A percentile compares a stretch with the other conserved stretches of the same genome.
phyloP scores from a whole-genome alignment of 1,140 invertebrate genomes.

The Pentalonia nigronervosa region DNA sequence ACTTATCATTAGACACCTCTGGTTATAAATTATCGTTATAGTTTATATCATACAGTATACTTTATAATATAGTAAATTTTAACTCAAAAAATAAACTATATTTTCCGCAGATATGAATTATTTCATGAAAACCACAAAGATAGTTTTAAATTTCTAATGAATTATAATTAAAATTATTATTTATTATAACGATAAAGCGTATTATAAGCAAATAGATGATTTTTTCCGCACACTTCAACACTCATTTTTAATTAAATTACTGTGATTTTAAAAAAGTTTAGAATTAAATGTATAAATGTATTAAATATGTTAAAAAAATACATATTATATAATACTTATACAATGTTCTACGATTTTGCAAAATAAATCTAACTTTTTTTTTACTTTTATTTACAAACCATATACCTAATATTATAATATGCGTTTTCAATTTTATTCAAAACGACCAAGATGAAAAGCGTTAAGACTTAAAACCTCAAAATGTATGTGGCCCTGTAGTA shows the following conservation, averaged over 20 bases:
- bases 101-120: not conserved
- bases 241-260: not conserved
- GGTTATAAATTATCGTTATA: constrained; percentile 6
- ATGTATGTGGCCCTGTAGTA: not conserved
- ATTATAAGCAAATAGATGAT: not conserved
- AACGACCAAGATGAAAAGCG: no score
- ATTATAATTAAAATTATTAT: not conserved
- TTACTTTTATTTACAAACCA: no score
- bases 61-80: not conserved
- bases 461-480: no score
- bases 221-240: not conserved
- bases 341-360: not conserved
- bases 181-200: not conserved
- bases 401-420: not conserved
- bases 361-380: not conserved
- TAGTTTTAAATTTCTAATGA: not conserved
- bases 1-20: not conserved
- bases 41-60: not conserved
- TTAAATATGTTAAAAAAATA: no score
- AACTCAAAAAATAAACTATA: not conserved
- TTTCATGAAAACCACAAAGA: not conserved
- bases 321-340: not conserved
- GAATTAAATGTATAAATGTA: not conserved
- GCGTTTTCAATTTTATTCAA: not conserved
- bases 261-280: not conserved